phyloP scores from a whole-genome alignment of 2,113 vertebrate species.

The Tapirus terrestris region DNA sequence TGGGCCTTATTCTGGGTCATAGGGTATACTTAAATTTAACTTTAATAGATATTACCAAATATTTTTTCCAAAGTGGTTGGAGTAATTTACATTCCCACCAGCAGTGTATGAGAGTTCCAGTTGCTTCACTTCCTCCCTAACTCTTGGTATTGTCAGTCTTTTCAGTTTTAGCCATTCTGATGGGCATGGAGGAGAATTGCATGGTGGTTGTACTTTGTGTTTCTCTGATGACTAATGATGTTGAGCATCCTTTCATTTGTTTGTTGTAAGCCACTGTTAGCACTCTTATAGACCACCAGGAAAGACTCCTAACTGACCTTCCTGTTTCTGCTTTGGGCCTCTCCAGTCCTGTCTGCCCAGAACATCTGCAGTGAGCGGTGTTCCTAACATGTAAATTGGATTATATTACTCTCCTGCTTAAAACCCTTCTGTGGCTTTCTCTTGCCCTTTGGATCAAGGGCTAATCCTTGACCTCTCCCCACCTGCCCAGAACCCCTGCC shows the following conservation, averaged over 20 bases:
- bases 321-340: background rate
- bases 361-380: background rate
- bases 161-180: background rate
- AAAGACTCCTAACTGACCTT: background rate
- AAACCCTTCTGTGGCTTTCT: background rate
- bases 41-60: constrained; percentile 5
- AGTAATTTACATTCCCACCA: background rate
- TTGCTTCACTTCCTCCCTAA: background rate
- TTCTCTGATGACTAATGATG: background rate
- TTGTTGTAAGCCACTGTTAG: background rate
- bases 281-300: background rate
- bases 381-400: background rate
- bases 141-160: background rate
- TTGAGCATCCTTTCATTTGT: background rate
- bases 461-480: background rate
- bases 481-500: background rate
- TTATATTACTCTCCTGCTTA: background rate
- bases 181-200: background rate
- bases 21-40: background rate
- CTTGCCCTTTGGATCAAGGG: background rate
- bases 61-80: background rate
- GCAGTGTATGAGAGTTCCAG: background rate
- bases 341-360: background rate
- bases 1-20: background rate
- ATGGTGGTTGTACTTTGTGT: background rate